Base-by-base conservation (phyloP, 2,888 invertebrate species). In the Drosophila helvetica region DNA sequence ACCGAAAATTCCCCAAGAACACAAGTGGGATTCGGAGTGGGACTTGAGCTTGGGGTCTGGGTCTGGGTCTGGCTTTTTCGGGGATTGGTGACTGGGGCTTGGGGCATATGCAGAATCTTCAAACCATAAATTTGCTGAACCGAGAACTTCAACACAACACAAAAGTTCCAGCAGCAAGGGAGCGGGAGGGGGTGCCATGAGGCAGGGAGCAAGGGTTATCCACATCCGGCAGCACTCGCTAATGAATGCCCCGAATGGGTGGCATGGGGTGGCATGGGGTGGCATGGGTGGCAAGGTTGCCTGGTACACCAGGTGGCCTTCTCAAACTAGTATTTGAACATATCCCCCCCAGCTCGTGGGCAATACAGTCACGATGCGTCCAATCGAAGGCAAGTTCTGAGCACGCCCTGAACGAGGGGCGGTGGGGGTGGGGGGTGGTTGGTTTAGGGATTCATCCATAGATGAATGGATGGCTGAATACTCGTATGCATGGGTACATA, bases 111-210 rank as follows among this genome's bases (percentile, higher is more conserved):
- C 71, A 65, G 85, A 84, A 76, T 87, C 61, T 81, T 72, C 83
- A 89, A 83, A 85, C 89, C 86, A 87, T 89, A 83, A 83, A 89
- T 83, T 27, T 89, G 70, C 72, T 83, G 79, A 89, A 27, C 68
- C 81, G 64, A 72, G 80, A 83, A 81, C 88, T 89, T 86, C 60
- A 79, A 70, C 73, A 64, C 58, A 64, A 47, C 22, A 60, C 58
- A 57, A 69, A 48, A 65, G 65, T 65, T 70, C 17, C 19, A 12
- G 7, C 38, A 38, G 38, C 33, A 22, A 55, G 27, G 62, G 43
- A 62, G 69, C 53, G 43, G 42, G 25, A 15, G 8, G 7, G 0
- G 12, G 51, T 8, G 22, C 10, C 38, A 15, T 12, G 5, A n/a
- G 3, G 9, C 22, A 9, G 1, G 17, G 62, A 52, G 51, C 52